Evolutionary conservation across 2,113 vertebrate genomes (phyloP).

Genomic region (Quiscalus mexicanus): DNA sequence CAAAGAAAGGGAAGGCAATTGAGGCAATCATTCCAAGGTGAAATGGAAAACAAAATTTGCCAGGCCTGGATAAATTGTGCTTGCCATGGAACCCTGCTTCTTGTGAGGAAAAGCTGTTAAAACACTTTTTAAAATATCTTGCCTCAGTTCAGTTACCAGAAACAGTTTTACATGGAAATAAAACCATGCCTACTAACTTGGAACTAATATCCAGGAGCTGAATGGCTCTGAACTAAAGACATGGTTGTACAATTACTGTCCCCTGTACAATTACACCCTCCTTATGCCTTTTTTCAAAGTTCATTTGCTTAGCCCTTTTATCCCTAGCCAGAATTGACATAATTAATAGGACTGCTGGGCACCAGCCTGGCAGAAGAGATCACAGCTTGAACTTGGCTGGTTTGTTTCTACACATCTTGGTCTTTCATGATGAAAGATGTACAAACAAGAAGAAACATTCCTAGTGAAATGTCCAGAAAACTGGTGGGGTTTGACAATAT

Average conservation of each 20-base stretch:
- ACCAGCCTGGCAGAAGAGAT: conserved; percentile 24
- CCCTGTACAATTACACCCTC: not conserved
- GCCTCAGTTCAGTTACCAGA: not conserved
- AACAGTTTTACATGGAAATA: not conserved
- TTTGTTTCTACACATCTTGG: conserved; percentile 8
- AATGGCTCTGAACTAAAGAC: not conserved
- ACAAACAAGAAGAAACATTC: conserved; percentile 16
- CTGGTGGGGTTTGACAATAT: not conserved
- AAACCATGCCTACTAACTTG: not conserved
- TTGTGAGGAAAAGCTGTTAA: not conserved
- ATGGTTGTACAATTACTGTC: not conserved
- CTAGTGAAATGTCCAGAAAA: not conserved
- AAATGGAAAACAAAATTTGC: not conserved
- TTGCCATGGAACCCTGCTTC: not conserved
- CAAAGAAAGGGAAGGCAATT: not conserved
- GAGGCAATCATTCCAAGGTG: not conserved
- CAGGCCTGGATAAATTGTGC: not conserved
- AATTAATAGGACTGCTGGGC: conserved; percentile 38
- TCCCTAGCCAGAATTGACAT: not conserved
- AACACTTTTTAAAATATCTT: not conserved
- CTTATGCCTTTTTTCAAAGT: not conserved
- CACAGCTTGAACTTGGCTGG: conserved; percentile 51
- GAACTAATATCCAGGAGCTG: not conserved
- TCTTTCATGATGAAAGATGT: conserved; percentile 1
- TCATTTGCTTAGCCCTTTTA: conserved; percentile 3